Base-by-base conservation (phyloP, 2,797 vertebrate species). In the Neomorphus geoffroyi region DNA sequence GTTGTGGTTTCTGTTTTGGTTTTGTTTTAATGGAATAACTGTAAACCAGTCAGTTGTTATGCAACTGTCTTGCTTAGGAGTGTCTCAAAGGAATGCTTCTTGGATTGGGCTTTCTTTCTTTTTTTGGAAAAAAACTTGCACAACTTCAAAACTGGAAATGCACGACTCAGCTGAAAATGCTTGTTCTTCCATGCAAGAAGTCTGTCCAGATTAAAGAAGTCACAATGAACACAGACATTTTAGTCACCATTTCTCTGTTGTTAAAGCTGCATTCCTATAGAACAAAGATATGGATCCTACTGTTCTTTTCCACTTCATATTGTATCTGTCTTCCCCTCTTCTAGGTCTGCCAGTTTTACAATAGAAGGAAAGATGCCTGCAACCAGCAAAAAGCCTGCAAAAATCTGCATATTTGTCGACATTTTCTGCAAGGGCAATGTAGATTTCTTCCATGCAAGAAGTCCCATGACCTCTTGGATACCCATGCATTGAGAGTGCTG, bases 321-420 rank as follows among this genome's bases (percentile, higher is more conserved):
- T 72, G 5, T 51, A 8, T 74, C 46, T 60, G 4, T 91, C 80
- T 8, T 46, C 21, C 51, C 39, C 17, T 5, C 50, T 83, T 75
- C 46, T 91, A 99, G 99, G 96, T 98, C 65, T 99, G 99, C 82
- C 41, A 51, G 0, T 97, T 98, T 89, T 99, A 99, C 97, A 99
- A 99, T 96, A 98, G 89, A 91, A 98, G 98, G 5, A 96, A 88
- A 8, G 92, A 93, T 16, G 90, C 66, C 48, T 99, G 99, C 93
- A 97, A 1, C 33, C 98, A 97, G 45, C 74, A 86, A 53, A 95
- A 93, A 5, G 82, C 93, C 27, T 99, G 99, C 97, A 96, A 28
- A 83, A 99, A 96, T 88, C 98, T 99, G 17, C 99, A 99, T 10
- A 16, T 99, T 79, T 99, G 99, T 97, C 98, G 94, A 60, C 97